Conservation (phyloP, 2,888 invertebrate species). For the Cheilosia variabilis region DNA sequence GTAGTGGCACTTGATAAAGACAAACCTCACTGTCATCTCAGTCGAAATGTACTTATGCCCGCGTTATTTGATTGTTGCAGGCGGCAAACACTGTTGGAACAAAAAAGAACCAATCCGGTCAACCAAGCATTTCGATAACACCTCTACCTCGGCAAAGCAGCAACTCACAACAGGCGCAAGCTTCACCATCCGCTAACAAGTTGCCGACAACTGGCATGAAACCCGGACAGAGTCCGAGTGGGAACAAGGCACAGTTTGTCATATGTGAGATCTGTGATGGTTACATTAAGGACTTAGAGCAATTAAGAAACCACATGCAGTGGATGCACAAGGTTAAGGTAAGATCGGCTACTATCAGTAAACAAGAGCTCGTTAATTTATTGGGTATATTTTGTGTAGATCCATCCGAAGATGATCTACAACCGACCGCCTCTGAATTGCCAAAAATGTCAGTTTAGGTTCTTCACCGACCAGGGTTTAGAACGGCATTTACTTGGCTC, state of each 20-base stretch:
- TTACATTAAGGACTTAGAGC: slow-evolving; percentile 97
- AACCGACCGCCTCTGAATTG: slow-evolving; percentile 97
- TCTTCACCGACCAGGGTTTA: slow-evolving; percentile 98
- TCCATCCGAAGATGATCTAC: slow-evolving; percentile 98
- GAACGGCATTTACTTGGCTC: slow-evolving; percentile 97
- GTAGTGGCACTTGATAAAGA: slow-evolving; percentile 10
- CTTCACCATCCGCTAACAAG: slow-evolving; percentile 83
- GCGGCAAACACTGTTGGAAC: slow-evolving; percentile 76
- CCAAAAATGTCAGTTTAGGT: slow-evolving; percentile 97
- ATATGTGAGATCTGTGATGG: slow-evolving; percentile 99
- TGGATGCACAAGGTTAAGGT: slow-evolving; percentile 98
- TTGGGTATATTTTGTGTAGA: slow-evolving; percentile 81
- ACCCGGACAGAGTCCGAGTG: slow-evolving; percentile 83
- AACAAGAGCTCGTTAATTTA: background rate
- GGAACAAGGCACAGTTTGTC: slow-evolving; percentile 92
- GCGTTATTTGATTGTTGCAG: slow-evolving; percentile 44
- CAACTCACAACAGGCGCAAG: slow-evolving; percentile 80
- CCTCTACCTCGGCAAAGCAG: slow-evolving; percentile 90
- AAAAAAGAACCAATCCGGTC: slow-evolving; percentile 83
- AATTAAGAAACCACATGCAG: slow-evolving; percentile 97
- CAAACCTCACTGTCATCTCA: background rate
- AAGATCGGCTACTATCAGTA: background rate
- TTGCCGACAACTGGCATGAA: slow-evolving; percentile 84
- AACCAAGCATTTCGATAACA: slow-evolving; percentile 95
- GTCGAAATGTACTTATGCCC: background rate